A percentile compares a stretch with the other conserved stretches of the same genome.
These are phyloP conservation scores for Pantherophis vulpinus DNA, from an alignment of 2,797 vertebrate genomes.

Conservation along the genomic window DNA sequence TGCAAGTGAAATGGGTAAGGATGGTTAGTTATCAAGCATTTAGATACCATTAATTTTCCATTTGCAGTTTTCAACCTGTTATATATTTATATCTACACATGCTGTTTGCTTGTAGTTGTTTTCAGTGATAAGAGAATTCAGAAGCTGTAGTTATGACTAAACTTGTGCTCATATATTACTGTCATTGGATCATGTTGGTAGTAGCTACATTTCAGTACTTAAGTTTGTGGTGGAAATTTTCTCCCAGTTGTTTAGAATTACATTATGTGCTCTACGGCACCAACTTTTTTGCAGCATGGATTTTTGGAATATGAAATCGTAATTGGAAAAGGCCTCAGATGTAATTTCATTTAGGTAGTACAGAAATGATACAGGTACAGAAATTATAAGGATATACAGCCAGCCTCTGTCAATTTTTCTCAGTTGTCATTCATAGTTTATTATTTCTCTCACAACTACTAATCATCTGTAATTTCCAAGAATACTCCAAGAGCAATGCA, in stretches of 20 bases:
- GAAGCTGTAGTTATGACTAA: neutral
- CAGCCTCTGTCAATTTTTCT: neutral
- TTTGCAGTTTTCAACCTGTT: neutral
- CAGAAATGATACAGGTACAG: neutral
- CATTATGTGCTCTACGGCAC: neutral
- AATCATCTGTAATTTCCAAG: neutral
- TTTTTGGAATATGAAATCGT: neutral
- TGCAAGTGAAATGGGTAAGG: conserved; percentile 42
- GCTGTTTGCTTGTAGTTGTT: neutral
- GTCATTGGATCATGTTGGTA: neutral
- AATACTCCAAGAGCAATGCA: neutral
- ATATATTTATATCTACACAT: neutral
- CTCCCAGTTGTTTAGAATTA: neutral
- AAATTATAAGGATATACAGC: neutral
- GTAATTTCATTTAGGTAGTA: neutral
- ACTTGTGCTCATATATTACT: neutral
- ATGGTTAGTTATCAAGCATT: neutral
- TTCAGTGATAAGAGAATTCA: neutral
- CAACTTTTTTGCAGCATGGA: neutral
- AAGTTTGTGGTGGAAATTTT: neutral
- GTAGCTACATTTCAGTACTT: neutral
- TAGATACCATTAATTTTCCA: neutral
- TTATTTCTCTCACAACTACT: neutral
- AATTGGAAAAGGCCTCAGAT: neutral
- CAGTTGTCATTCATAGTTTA: neutral